These are phyloP conservation scores for Agrotis exclamationis DNA, from an alignment of 2,888 invertebrate species.

Conservation along the genomic window DNA sequence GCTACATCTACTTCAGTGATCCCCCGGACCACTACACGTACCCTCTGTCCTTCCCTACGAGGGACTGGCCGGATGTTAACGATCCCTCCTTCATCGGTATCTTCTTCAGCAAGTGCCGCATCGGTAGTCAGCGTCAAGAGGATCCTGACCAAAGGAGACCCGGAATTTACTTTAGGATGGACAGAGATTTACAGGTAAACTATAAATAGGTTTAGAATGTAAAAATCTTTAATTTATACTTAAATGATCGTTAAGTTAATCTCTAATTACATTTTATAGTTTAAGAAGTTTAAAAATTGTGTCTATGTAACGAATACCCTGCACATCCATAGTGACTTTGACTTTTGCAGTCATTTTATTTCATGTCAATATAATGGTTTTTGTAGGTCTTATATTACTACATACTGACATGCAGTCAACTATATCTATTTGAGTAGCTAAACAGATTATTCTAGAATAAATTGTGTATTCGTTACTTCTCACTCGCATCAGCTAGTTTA, in stretches of 20 bases:
- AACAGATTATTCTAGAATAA: background rate
- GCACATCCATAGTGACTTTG: background rate
- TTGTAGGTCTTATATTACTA: background rate
- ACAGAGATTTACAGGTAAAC: conserved; percentile 87
- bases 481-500: background rate
- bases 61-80: conserved; percentile 96
- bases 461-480: background rate
- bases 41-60: conserved; percentile 96
- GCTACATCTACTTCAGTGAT: conserved; percentile 97
- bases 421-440: background rate
- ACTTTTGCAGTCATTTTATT: background rate
- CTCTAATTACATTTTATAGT: background rate
- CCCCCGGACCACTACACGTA: conserved; percentile 96
- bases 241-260: background rate
- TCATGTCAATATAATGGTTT: background rate
- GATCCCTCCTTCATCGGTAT: conserved; percentile 98
- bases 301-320: too few species aligned
- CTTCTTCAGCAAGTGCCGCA: conserved; percentile 97
- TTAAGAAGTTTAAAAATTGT: background rate
- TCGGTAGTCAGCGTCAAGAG: conserved; percentile 93
- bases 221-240: background rate
- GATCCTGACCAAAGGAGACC: conserved; percentile 95
- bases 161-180: conserved; percentile 95
- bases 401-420: background rate
- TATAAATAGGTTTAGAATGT: background rate